A percentile compares a stretch with the other conserved stretches of the same genome.
These are phyloP conservation scores for Malaclemys terrapin DNA, from an alignment of 2,113 vertebrate species.

Conservation along the genomic window DNA sequence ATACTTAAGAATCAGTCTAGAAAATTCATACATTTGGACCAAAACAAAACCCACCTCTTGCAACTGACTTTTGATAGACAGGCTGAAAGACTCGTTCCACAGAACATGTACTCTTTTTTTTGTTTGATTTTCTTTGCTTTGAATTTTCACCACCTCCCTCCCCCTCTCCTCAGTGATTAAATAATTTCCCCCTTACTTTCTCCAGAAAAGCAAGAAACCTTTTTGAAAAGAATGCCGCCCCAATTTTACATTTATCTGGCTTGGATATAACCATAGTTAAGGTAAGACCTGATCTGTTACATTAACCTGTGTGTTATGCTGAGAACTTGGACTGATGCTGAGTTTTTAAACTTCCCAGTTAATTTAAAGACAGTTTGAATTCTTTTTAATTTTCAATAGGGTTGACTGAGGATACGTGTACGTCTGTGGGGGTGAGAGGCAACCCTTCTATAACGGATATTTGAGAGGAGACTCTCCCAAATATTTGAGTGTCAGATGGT, in stretches of 20 bases:
- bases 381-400: slow-evolving; percentile 24
- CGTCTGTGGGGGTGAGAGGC: neutral
- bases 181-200: slow-evolving; percentile 27
- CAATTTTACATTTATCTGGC: slow-evolving; percentile 95
- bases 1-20: neutral
- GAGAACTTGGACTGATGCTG: neutral
- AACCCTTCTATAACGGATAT: slow-evolving; percentile 14
- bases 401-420: neutral
- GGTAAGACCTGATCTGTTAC: slow-evolving; percentile 78
- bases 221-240: slow-evolving; percentile 98
- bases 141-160: neutral
- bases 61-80: neutral
- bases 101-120: neutral
- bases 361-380: slow-evolving; percentile 4
- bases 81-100: neutral
- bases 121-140: slow-evolving; percentile 9
- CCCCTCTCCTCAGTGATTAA: slow-evolving; percentile 21
- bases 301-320: neutral
- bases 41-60: slow-evolving; percentile 3
- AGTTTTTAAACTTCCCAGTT: slow-evolving; percentile 8
- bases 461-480: slow-evolving; percentile 19
- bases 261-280: slow-evolving; percentile 93
- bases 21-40: slow-evolving; percentile 3
- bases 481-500: slow-evolving; percentile 4
- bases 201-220: slow-evolving; percentile 91